Evolutionary conservation across 2,113 vertebrate genomes (phyloP).

Genomic region (Cariama cristata): DNA sequence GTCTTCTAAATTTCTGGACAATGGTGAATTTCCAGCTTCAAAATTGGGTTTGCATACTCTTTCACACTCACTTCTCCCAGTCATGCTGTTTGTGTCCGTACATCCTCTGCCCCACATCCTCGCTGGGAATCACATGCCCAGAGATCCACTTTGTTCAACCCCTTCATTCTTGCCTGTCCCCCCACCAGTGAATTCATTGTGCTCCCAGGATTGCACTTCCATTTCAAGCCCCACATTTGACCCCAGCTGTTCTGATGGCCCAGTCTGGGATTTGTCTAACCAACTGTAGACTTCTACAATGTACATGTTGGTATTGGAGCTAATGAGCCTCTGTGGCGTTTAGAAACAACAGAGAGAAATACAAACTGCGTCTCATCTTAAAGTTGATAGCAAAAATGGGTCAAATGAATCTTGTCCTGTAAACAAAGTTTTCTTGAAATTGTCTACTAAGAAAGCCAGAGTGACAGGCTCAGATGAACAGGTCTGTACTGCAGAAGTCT

Average conservation of each 20-base stretch:
- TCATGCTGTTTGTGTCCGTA: neutral
- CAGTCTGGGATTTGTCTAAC: neutral
- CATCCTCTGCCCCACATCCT: neutral
- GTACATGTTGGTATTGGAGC: neutral
- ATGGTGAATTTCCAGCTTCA: neutral
- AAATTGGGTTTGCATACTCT: neutral
- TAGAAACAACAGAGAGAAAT: neutral
- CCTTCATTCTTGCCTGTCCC: rapidly evolving
- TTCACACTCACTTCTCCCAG: neutral
- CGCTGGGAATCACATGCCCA: neutral
- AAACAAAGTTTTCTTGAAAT: neutral
- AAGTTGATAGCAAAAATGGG: neutral
- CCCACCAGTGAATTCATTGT: neutral
- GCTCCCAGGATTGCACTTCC: neutral
- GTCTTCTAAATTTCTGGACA: neutral
- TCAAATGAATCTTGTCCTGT: neutral
- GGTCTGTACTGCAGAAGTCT: neutral
- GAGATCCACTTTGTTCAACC: neutral
- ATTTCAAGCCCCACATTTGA: neutral
- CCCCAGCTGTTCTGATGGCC: neutral
- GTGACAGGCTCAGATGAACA: neutral
- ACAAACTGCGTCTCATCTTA: neutral
- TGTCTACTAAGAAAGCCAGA: neutral
- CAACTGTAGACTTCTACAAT: neutral
- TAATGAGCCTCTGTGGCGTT: neutral